Evolutionary conservation across 1,140 invertebrate species (phyloP).

Genomic region (Platyscapa corneri): DNA sequence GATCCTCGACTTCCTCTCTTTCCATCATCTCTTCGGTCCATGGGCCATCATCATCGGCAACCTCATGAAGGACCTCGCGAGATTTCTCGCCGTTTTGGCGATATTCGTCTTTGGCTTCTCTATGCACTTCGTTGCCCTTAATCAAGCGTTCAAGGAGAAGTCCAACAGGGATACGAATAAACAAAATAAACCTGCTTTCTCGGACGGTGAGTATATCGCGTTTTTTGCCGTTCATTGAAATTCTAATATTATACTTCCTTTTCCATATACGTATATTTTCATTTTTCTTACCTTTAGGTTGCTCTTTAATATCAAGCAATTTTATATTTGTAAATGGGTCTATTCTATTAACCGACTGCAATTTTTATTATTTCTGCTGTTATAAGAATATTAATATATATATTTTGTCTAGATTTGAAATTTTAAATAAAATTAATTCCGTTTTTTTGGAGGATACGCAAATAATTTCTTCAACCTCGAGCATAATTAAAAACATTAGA

Average conservation of each 20-base stretch:
- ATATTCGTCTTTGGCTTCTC: constrained; percentile 99
- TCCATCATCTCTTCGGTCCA: constrained; percentile 98
- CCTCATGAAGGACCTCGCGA: constrained; percentile 91
- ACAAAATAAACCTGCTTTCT: constrained; percentile 73
- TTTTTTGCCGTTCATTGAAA: background rate
- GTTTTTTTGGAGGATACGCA: too few species aligned
- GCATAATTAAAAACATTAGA: too few species aligned
- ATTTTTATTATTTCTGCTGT: background rate
- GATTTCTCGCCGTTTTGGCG: constrained; percentile 96
- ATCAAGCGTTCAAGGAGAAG: constrained; percentile 89
- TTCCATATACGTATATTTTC: background rate
- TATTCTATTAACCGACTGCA: background rate
- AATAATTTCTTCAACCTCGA: too few species aligned
- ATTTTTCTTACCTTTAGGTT: constrained; percentile 1
- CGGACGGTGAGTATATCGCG: constrained; percentile 79
- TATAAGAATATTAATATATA: background rate
- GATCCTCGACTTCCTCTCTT: constrained; percentile 96
- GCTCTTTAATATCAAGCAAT: background rate
- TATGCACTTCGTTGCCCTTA: constrained; percentile 96
- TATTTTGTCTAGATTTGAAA: too few species aligned
- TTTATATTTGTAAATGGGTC: background rate
- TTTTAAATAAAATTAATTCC: too few species aligned
- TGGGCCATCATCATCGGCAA: constrained; percentile 96
- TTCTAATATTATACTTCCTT: constrained; percentile 32
- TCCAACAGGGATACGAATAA: constrained; percentile 57